Evolutionary conservation across 2,888 invertebrate genomes (phyloP).

Genomic region (Frankliniella intonsa): DNA sequence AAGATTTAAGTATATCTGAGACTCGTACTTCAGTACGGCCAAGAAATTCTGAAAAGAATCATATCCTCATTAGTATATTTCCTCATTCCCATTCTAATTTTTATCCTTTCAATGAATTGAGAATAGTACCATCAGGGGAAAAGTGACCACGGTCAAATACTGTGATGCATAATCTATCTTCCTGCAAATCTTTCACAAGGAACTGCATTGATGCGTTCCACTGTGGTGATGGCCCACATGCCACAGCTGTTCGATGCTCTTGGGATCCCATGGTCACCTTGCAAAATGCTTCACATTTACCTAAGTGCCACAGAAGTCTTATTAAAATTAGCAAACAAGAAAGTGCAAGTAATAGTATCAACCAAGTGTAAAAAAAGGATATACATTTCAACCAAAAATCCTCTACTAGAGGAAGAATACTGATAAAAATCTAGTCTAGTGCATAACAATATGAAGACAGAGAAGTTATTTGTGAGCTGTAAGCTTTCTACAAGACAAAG

Average conservation of each 20-base stretch:
- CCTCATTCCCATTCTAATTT: background rate
- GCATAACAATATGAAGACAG: background rate
- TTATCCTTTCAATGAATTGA: conserved; percentile 18
- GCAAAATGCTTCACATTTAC: conserved; percentile 66
- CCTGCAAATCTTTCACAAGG: conserved; percentile 60
- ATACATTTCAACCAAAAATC: background rate
- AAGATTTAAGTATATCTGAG: conserved; percentile 57
- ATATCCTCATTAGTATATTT: conserved; percentile 3
- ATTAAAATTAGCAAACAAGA: conserved; percentile 18
- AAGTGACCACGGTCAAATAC: conserved; percentile 67
- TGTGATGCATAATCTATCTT: conserved; percentile 64
- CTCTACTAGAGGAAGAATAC: background rate
- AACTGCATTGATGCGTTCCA: conserved; percentile 77
- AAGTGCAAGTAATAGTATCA: background rate
- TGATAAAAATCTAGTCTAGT: background rate
- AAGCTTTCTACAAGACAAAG: background rate
- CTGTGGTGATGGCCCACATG: conserved; percentile 55
- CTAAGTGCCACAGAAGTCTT: conserved; percentile 44
- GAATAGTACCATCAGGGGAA: conserved; percentile 62
- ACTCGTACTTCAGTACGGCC: conserved; percentile 66
- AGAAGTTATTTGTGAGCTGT: background rate
- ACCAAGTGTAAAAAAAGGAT: too few species aligned
- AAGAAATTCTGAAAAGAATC: conserved; percentile 57
- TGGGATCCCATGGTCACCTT: conserved; percentile 69
- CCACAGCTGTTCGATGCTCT: conserved; percentile 62